These are phyloP conservation scores for Punctoribates punctum DNA, from an alignment of 2,888 invertebrate species.

Conservation along the genomic window DNA sequence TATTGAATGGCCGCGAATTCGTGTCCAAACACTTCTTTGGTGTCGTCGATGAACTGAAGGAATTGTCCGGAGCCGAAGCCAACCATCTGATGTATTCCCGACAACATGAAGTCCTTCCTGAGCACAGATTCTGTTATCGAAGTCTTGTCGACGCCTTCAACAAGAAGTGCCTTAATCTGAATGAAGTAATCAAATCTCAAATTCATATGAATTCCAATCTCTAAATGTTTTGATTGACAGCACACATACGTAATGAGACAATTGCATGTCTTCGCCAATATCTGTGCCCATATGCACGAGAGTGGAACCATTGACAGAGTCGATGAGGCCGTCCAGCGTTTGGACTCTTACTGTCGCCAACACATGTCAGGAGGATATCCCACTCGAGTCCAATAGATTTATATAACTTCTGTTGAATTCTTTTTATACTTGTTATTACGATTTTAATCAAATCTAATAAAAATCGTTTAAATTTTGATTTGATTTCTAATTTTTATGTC, in stretches of 20 bases:
- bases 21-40: neutral
- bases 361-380: neutral
- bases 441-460: no score
- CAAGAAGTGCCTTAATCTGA: constrained; percentile 24
- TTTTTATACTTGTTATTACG: neutral
- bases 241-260: constrained; percentile 17
- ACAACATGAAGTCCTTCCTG: neutral
- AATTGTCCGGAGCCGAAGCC: neutral
- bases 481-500: no score
- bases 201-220: neutral
- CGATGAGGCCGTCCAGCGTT: neutral
- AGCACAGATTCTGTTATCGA: neutral
- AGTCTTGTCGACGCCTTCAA: constrained; percentile 2
- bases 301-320: neutral
- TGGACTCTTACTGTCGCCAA: neutral
- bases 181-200: neutral
- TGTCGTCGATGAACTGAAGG: neutral
- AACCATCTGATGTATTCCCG: neutral
- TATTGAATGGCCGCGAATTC: constrained; percentile 12
- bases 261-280: constrained; percentile 16
- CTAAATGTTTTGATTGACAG: neutral
- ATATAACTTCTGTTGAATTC: neutral
- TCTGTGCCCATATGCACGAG: neutral
- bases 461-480: no score
- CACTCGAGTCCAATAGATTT: neutral